Conservation (phyloP, 2,113 vertebrate species). For the Rattus norvegicus region GRCr8 NC_086022.1:47324001-47324500, state of each 20-base stretch:
- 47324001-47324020: constrained; percentile 71
- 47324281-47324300: neutral
- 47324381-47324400: constrained; percentile 1
- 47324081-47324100: neutral
- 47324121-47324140: constrained; percentile 9
- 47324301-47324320: neutral
- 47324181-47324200: neutral
- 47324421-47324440: constrained; percentile 51
- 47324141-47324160: neutral
- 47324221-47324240: neutral
- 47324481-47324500: constrained; percentile 1
- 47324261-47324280: neutral
- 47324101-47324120: constrained; percentile 4
- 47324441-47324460: constrained; percentile 32
- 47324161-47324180: neutral
- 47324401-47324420: constrained; percentile 33
- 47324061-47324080: neutral
- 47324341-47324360: neutral
- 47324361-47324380: neutral
- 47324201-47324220: constrained; percentile 20
- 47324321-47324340: neutral
- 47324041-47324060: constrained; percentile 30
- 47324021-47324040: constrained; percentile 60
- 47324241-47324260: neutral
- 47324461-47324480: constrained; percentile 10